Conservation (phyloP, 2,888 invertebrate genomes). For the Julus scanicus region DNA sequence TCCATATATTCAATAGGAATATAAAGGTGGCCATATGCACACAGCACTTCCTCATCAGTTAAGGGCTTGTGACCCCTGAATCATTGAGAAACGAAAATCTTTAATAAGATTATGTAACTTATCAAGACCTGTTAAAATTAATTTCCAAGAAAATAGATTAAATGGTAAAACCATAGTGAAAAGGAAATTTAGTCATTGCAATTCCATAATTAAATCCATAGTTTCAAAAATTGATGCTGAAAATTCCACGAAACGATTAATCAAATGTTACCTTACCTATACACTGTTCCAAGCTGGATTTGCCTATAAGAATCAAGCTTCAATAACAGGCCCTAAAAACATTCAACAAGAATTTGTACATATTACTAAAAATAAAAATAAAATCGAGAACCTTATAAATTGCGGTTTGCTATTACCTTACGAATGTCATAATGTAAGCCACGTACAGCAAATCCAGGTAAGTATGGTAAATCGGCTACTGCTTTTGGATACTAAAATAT, state of each 20-base stretch:
- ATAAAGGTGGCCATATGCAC: conserved; percentile 84
- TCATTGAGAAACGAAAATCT: too few relatives aligned
- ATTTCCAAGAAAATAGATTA: too few relatives aligned
- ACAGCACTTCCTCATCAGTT: conserved; percentile 83
- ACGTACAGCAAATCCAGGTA: conserved; percentile 93
- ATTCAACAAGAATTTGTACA: background rate
- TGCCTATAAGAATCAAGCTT: conserved; percentile 97
- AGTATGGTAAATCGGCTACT: conserved; percentile 81
- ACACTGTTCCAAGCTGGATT: conserved; percentile 95
- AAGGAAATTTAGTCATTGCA: too few relatives aligned
- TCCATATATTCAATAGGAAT: conserved; percentile 90
- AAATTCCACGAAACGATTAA: background rate
- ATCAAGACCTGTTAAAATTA: too few relatives aligned
- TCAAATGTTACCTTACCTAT: conserved; percentile 69
- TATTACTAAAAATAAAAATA: background rate
- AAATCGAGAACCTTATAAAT: background rate
- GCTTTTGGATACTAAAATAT: conserved; percentile 83
- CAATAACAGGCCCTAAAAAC: conserved; percentile 78
- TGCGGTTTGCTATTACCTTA: conserved; percentile 69
- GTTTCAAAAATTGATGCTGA: too few relatives aligned
- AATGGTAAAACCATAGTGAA: too few relatives aligned
- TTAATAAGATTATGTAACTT: too few relatives aligned
- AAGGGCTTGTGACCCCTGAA: conserved; percentile 72
- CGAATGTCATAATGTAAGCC: conserved; percentile 98
- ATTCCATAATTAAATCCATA: too few relatives aligned